Conservation (phyloP, 1,140 invertebrate species). For the Prorops nasuta region DNA sequence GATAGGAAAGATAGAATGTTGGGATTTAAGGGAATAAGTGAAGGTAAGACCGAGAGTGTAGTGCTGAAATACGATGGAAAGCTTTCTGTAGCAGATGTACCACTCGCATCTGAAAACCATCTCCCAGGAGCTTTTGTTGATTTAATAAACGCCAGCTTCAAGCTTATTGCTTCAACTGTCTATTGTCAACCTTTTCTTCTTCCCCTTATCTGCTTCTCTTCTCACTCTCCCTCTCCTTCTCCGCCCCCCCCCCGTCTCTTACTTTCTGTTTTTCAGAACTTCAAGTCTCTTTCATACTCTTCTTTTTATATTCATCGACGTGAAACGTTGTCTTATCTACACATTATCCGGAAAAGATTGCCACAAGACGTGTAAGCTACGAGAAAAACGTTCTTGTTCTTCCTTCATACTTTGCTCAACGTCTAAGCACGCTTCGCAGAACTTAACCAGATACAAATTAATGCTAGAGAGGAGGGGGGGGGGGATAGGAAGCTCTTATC, state of each 20-base stretch:
- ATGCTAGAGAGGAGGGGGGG: no score
- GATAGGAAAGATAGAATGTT: no score
- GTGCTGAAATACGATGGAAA: slow-evolving; percentile 21
- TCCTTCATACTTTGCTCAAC: no score
- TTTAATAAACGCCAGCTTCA: slow-evolving; percentile 37
- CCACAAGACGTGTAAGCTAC: no score
- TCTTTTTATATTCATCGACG: no score
- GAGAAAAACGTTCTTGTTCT: no score
- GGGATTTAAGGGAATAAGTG: background rate
- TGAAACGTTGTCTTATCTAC: no score
- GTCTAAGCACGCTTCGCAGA: no score
- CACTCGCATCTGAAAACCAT: slow-evolving; percentile 30
- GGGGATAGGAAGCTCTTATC: no score
- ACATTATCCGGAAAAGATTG: no score
- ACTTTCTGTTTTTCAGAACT: slow-evolving; percentile 6
- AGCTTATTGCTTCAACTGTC: slow-evolving; percentile 28
- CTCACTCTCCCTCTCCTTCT: slow-evolving; percentile 2
- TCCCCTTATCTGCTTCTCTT: background rate
- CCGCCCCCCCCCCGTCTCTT: slow-evolving; percentile 6
- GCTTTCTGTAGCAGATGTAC: slow-evolving; percentile 35
- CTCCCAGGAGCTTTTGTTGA: slow-evolving; percentile 35
- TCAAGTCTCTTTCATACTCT: no score
- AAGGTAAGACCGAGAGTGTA: background rate
- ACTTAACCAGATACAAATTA: no score
- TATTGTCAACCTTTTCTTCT: slow-evolving; percentile 24